These are phyloP conservation scores for Actinemys pallida DNA, from an alignment of 2,113 vertebrate species.

Conservation along the genomic window DNA sequence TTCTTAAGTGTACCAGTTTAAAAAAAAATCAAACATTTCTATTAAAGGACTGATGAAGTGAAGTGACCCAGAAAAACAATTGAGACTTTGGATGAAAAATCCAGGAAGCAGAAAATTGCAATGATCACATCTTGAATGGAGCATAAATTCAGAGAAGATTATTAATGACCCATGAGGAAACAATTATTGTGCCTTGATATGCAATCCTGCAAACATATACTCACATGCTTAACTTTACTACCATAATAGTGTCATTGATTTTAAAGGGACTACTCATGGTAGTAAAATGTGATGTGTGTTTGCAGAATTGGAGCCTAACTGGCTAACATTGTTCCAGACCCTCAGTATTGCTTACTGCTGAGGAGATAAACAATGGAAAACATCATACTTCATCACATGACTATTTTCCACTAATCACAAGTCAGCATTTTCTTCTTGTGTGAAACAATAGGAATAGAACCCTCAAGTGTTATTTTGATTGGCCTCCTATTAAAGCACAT, in stretches of 20 bases:
- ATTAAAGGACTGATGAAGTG: background rate
- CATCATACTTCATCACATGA: background rate
- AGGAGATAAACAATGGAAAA: slow-evolving; percentile 60
- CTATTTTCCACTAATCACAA: slow-evolving; percentile 24
- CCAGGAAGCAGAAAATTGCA: slow-evolving; percentile 15
- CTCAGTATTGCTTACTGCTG: slow-evolving; percentile 7
- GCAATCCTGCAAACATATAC: slow-evolving; percentile 19
- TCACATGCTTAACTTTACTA: slow-evolving; percentile 18
- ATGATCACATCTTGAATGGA: slow-evolving; percentile 39
- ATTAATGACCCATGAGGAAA: slow-evolving; percentile 51
- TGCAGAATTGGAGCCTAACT: slow-evolving; percentile 45
- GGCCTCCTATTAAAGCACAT: background rate
- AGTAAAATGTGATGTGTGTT: background rate
- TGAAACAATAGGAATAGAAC: slow-evolving; percentile 22
- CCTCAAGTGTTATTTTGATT: slow-evolving; percentile 50
- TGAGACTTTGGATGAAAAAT: background rate
- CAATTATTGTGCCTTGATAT: slow-evolving; percentile 43
- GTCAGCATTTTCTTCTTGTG: slow-evolving; percentile 59
- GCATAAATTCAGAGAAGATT: slow-evolving; percentile 12
- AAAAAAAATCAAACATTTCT: slow-evolving; percentile 16
- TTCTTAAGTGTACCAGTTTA: background rate
- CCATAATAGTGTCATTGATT: background rate
- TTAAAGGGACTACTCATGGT: background rate
- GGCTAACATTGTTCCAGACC: background rate
- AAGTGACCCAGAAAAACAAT: background rate